A percentile compares a stretch with the other conserved stretches of the same genome.
These are phyloP conservation scores for Mythimna loreyi DNA, from an alignment of 2,888 invertebrate species.

Conservation along the genomic window DNA sequence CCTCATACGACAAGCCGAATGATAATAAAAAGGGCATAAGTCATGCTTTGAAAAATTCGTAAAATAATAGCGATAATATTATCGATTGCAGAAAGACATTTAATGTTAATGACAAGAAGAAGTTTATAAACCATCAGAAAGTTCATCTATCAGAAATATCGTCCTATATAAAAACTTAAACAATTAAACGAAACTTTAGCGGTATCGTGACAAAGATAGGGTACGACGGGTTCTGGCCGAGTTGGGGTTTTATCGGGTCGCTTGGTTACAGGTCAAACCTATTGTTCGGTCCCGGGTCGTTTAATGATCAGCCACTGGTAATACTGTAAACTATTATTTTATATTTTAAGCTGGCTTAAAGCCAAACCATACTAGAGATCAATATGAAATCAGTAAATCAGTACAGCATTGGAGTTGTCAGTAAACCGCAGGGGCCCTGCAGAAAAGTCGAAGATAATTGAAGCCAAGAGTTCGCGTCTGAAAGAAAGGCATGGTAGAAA, in stretches of 20 bases:
- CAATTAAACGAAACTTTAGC: constrained; percentile 32
- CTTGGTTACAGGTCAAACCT: constrained; percentile 35
- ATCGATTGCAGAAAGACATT: too few species aligned
- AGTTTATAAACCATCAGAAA: not conserved
- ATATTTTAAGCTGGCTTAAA: not conserved
- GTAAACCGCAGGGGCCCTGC: too few species aligned
- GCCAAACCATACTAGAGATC: not conserved
- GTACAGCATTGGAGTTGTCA: too few species aligned
- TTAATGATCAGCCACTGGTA: not conserved
- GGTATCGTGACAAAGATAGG: constrained; percentile 12
- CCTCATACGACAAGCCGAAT: not conserved
- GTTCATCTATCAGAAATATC: constrained; percentile 10
- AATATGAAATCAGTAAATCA: not conserved
- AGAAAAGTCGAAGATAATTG: too few species aligned
- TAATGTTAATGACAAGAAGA: not conserved
- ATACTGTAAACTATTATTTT: not conserved
- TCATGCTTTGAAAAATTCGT: not conserved
- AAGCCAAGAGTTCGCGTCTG: too few species aligned
- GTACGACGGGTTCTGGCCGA: not conserved
- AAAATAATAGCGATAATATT: not conserved
- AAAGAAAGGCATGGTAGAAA: too few species aligned
- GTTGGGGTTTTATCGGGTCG: constrained; percentile 5
- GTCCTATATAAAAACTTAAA: not conserved
- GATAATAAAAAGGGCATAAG: not conserved
- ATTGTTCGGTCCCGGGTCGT: constrained; percentile 1